Base-by-base conservation (phyloP, 2,797 vertebrate genomes). In the Leucoraja ocellata region DNA sequence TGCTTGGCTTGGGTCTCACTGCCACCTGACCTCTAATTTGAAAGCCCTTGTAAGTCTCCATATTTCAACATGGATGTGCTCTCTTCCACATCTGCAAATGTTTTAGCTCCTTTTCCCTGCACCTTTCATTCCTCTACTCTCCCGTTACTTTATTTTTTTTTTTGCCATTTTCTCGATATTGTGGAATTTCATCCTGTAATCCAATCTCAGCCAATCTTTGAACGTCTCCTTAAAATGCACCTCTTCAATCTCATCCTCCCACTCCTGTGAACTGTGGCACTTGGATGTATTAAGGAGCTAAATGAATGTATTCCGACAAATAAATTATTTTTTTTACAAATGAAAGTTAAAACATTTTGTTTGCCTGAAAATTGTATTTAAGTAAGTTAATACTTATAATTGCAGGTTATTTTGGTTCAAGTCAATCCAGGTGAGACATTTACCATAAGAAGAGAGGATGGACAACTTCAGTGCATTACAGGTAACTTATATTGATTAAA, bases 401-500 rank as follows among this genome's bases (percentile, higher is more conserved):
- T 39, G 76, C 96, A 99, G 98, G 98, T 99, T 97, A 99, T 99
- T 97, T 97, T 99, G 98, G 98, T 99, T 96, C 98, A 99, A 96
- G 98, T 99, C 97, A 99, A 99, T 96, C 98, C 98, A 97, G 98
- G 98, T 95, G 98, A 99, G 97, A 97, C 98, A 96, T 99, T 99
- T 97, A 99, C 98, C 95, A 99, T 99, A 97, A 97, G 98, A 97
- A 97, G 98, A 97, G 98, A 99, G 97, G 98, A 99, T 98, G 98
- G 98, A 96, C 98, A 99, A 94, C 98, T 97, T 97, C 98, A 99
- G 96, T 99, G 97, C 97, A 99, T 99, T 97, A 98, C 98, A 98
- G 98, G 98, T 99, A 97, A 97, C 97, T 94, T 93, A 32, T 77
- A 93, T 93, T 16, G 63, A 36, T 93, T 83, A 21, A 2, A 93